These are phyloP conservation scores for Helicoverpa assulta DNA, from an alignment of 2,888 invertebrate species.

Conservation along the genomic window DNA sequence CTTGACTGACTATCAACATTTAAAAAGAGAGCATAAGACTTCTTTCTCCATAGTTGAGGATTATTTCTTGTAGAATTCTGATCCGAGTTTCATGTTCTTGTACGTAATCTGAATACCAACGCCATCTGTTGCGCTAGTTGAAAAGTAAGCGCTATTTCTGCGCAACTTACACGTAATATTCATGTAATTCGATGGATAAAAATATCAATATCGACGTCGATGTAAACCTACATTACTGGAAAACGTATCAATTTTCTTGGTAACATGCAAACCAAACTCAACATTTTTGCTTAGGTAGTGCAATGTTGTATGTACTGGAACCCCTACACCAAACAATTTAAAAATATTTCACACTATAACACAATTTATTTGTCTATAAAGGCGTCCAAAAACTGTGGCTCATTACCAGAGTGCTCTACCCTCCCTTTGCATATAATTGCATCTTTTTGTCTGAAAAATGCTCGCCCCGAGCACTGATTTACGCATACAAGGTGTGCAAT, in stretches of 20 bases:
- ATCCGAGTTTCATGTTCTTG: slow-evolving; percentile 12
- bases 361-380: slow-evolving; percentile 52
- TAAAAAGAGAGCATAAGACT: background rate
- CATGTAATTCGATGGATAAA: background rate
- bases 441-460: slow-evolving; percentile 88
- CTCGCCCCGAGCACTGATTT: slow-evolving; percentile 88
- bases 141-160: slow-evolving; percentile 14
- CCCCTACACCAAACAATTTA: slow-evolving; percentile 20
- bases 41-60: slow-evolving; percentile 9
- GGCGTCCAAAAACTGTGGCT: slow-evolving; percentile 66
- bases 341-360: slow-evolving; percentile 31
- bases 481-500: slow-evolving; percentile 90
- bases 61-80: slow-evolving; percentile 15
- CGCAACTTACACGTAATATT: background rate
- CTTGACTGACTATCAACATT: background rate
- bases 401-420: slow-evolving; percentile 75
- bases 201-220: too few relatives aligned
- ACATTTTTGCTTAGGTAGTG: slow-evolving; percentile 5
- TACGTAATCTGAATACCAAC: slow-evolving; percentile 43
- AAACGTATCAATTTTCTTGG: too few relatives aligned
- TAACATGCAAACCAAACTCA: too few relatives aligned
- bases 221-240: too few relatives aligned
- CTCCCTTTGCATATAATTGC: slow-evolving; percentile 88
- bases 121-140: slow-evolving; percentile 58
- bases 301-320: slow-evolving; percentile 3